Percentiles rank a stretch among this genome's conserved stretches.
These are phyloP conservation scores for Pecten maximus DNA, from an alignment of 2,888 invertebrate species.

Conservation along the genomic window DNA sequence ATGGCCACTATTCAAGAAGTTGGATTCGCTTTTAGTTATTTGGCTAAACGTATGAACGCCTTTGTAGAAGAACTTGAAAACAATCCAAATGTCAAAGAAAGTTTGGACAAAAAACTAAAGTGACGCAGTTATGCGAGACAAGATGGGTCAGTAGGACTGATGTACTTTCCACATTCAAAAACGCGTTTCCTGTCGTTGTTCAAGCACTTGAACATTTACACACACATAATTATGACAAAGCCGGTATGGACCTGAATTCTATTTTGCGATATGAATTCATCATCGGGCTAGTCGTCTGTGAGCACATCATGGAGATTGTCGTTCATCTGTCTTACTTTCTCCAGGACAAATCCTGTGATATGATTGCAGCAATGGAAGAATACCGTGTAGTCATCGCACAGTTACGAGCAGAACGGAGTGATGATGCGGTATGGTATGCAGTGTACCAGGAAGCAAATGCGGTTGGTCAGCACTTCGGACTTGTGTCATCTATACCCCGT, in stretches of 20 bases:
- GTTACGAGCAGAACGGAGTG: slow-evolving; percentile 40
- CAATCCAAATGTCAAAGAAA: slow-evolving; percentile 23
- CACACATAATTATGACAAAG: slow-evolving; percentile 43
- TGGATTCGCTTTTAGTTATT: slow-evolving; percentile 52
- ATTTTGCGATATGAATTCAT: slow-evolving; percentile 52
- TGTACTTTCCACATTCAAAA: slow-evolving; percentile 51
- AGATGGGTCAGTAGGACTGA: slow-evolving; percentile 52
- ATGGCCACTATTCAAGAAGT: slow-evolving; percentile 55
- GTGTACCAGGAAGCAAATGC: slow-evolving; percentile 41
- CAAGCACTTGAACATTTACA: slow-evolving; percentile 47
- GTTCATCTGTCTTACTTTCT: slow-evolving; percentile 44
- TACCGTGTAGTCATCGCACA: slow-evolving; percentile 45
- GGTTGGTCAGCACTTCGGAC: slow-evolving; percentile 37
- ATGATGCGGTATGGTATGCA: slow-evolving; percentile 43
- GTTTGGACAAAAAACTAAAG: slow-evolving; percentile 40
- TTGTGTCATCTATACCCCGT: slow-evolving; percentile 43
- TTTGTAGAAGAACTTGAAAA: slow-evolving; percentile 44
- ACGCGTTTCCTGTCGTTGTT: slow-evolving; percentile 50
- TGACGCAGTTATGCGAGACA: slow-evolving; percentile 52
- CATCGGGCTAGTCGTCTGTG: slow-evolving; percentile 41
- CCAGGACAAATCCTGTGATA: slow-evolving; percentile 42
- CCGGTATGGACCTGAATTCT: slow-evolving; percentile 33
- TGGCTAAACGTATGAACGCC: slow-evolving; percentile 47
- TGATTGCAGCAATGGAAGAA: slow-evolving; percentile 49
- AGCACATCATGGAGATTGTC: slow-evolving; percentile 42